Evolutionary conservation across 2,888 invertebrate species (phyloP).

Genomic region (Mythimna albipuncta): DNA sequence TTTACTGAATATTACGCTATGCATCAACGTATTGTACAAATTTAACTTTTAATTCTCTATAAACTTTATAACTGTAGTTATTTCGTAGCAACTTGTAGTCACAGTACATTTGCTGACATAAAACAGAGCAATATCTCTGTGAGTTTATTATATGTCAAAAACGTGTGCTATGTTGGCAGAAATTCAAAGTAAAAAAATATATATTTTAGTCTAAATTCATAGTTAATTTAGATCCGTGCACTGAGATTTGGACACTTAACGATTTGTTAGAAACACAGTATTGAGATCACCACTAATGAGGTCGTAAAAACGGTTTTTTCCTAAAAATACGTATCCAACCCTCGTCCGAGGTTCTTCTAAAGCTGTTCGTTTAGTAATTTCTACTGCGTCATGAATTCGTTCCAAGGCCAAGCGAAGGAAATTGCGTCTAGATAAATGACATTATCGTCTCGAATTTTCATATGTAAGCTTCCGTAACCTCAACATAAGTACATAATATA

Average conservation of each 20-base stretch:
- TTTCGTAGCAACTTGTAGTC: constrained; percentile 56
- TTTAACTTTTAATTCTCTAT: constrained; percentile 72
- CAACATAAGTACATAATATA: constrained; percentile 18
- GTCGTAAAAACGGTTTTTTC: constrained; percentile 7
- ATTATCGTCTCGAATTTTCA: constrained; percentile 47
- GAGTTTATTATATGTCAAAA: constrained; percentile 69
- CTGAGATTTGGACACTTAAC: constrained; percentile 26
- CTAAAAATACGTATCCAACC: constrained; percentile 1
- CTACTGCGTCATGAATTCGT: constrained; percentile 19
- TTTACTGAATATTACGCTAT: constrained; percentile 40
- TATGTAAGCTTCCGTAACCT: constrained; percentile 26
- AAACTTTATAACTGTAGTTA: constrained; percentile 36
- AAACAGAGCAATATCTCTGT: constrained; percentile 58
- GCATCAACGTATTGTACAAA: constrained; percentile 67
- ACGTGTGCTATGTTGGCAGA: constrained; percentile 80
- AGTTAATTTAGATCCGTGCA: constrained; percentile 32
- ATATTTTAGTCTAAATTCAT: constrained; percentile 11
- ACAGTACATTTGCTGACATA: constrained; percentile 57
- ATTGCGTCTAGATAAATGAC: constrained; percentile 45
- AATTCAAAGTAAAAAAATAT: constrained; percentile 71
- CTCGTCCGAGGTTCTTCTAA: constrained; percentile 1
- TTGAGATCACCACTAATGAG: constrained; percentile 26
- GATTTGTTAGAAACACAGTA: constrained; percentile 26
- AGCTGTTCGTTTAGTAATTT: constrained; percentile 9
- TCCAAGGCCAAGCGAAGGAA: constrained; percentile 37